These are phyloP conservation scores for Pavo muticus DNA, from an alignment of 2,113 vertebrate species.

Conservation along the genomic window DNA sequence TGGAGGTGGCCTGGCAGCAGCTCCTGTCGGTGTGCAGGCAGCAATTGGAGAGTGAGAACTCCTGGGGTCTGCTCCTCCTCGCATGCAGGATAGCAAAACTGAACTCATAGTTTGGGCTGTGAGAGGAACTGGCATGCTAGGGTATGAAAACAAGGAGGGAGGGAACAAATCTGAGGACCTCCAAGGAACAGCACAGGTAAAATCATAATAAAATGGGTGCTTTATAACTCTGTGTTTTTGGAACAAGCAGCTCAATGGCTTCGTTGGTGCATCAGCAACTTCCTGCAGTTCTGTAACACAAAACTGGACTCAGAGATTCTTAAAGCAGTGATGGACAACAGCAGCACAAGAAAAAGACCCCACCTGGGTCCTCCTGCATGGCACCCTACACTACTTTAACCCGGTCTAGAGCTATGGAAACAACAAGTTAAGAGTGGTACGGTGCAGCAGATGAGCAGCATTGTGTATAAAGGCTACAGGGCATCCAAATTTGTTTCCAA, in stretches of 20 bases:
- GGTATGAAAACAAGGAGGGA: conserved; percentile 43
- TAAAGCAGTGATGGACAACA: neutral
- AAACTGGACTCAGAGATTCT: neutral
- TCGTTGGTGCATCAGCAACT: neutral
- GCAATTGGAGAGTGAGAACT: neutral
- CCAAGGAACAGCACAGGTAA: neutral
- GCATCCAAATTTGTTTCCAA: too few relatives aligned
- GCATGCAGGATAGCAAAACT: conserved; percentile 43
- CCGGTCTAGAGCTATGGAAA: neutral
- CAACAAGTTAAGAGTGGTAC: neutral
- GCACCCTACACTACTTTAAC: accelerated
- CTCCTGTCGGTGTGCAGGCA: accelerated
- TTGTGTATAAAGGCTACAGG: neutral
- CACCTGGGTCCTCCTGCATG: too few relatives aligned
- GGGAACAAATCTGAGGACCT: neutral
- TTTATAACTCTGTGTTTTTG: neutral
- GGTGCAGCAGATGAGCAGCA: neutral
- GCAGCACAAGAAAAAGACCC: neutral
- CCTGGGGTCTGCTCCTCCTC: conserved; percentile 48
- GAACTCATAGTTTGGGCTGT: conserved; percentile 63
- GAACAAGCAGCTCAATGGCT: neutral
- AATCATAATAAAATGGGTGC: neutral
- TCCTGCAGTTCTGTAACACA: neutral
- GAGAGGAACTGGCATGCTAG: conserved; percentile 28
- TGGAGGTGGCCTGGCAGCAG: neutral